These are phyloP conservation scores for Torymus auratus DNA, from an alignment of 2,888 invertebrate species.

Conservation along the genomic window DNA sequence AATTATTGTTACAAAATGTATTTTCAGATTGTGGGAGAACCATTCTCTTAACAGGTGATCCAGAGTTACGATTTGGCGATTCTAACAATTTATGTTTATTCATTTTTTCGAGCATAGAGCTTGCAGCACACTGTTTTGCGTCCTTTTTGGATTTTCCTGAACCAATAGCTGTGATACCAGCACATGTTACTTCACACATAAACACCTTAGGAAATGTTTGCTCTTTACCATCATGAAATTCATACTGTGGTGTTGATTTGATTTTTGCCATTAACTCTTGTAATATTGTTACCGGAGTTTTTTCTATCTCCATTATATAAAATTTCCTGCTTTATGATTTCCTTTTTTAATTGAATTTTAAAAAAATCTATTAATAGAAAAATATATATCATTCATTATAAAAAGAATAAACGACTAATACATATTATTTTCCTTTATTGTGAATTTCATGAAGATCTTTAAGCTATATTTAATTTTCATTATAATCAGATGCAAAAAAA, in stretches of 20 bases:
- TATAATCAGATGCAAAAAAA: too few relatives aligned
- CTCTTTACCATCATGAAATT: not conserved
- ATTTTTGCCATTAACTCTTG: conserved; percentile 32
- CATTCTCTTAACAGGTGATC: too few relatives aligned
- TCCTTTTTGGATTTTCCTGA: conserved; percentile 40
- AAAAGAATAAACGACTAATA: too few relatives aligned
- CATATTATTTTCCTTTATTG: too few relatives aligned
- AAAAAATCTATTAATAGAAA: not conserved
- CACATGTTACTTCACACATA: conserved; percentile 17
- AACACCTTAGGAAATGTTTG: not conserved
- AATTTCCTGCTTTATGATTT: too few relatives aligned
- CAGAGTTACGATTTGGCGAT: too few relatives aligned
- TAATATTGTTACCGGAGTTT: conserved; percentile 23
- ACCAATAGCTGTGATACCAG: not conserved
- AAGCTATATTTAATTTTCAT: too few relatives aligned
- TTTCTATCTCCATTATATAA: conserved; percentile 1
- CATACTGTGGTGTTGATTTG: conserved; percentile 5
- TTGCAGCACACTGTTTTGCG: conserved; percentile 45
- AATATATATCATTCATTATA: too few relatives aligned
- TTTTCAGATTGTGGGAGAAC: too few relatives aligned
- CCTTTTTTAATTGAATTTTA: not conserved
- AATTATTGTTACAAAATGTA: too few relatives aligned
- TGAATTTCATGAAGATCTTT: too few relatives aligned
- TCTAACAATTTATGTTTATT: not conserved
- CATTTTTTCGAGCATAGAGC: conserved; percentile 16